Conservation (phyloP, 2,797 vertebrate genomes). For the Tragelaphus oryx region DNA sequence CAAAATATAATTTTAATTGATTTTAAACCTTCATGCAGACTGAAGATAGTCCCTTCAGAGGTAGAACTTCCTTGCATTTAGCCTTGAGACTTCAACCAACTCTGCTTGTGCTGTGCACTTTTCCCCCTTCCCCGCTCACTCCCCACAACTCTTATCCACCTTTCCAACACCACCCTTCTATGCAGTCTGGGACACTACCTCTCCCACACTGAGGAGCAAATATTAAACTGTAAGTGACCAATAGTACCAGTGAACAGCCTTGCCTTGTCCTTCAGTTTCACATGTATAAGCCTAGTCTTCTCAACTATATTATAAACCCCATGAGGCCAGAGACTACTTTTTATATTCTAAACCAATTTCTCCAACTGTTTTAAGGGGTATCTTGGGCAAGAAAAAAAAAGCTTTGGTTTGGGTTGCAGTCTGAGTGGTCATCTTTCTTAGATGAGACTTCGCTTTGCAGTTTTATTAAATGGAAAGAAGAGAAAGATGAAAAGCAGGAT, state of each 20-base stretch:
- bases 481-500: slow-evolving; percentile 33
- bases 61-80: not conserved
- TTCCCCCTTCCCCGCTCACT: not conserved
- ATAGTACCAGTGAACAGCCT: not conserved
- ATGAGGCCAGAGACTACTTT: not conserved
- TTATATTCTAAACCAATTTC: not conserved
- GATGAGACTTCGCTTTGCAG: not conserved
- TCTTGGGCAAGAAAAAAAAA: not conserved
- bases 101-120: not conserved
- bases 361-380: not conserved
- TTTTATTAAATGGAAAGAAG: slow-evolving; percentile 23
- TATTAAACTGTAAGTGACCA: not conserved
- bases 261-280: not conserved
- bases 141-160: not conserved
- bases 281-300: not conserved
- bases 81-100: not conserved
- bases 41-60: not conserved
- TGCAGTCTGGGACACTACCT: not conserved
- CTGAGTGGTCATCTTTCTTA: not conserved
- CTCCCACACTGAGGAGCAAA: not conserved
- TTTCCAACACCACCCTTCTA: not conserved
- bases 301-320: not conserved
- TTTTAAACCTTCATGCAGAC: not conserved
- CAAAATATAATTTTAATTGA: not conserved
- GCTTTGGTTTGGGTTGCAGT: not conserved